Base-by-base conservation (phyloP, 2,113 vertebrate species). In the Hylia prasina region DNA sequence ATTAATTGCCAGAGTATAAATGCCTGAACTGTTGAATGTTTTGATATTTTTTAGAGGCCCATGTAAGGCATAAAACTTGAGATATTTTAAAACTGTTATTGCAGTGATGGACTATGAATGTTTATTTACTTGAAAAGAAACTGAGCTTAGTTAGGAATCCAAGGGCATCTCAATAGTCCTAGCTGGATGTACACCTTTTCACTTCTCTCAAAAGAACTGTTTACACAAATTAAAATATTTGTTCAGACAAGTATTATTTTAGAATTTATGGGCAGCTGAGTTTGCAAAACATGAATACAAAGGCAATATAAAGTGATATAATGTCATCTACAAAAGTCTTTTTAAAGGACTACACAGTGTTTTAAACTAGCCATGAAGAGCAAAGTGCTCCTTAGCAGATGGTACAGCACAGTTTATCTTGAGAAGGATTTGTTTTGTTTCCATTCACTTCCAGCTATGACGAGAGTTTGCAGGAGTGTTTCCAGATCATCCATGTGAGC, bases 91-190 rank as follows among this genome's bases (percentile, higher is more conserved):
- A 89, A 53, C n/a, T 57, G 23, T 73, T 60, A 3, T 39, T 89
- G 42, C 37, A 63, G 31, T 53, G 42, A 37, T 73, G 50, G 50
- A 31, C 30, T 69, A n/a, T 68, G 44, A 28, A 58, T 53, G 18
- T 87, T 92, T 90, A 77, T 91, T 87, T 89, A 33, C 31, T 89
- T 86, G 83, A 89, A 60, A 82, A 71, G 75, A 82, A 89, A 33
- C n/a, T 31, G 76, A 90, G 40, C 27, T 82, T 45, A 45, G 35
- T 51, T 75, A 69, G 31, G 63, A 88, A 82, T 80, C 40, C 53
- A 68, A 83, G n/a, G 21, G 23, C 60, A 73, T 60, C 0, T 15
- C 51, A 83, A 13, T 33, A 80, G 37, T 51, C 94, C 71, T 60
- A 77, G 42, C 25, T 90, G 76, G 63, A 64, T 88, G 73, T 88